These are phyloP conservation scores for Schizothorax lantsangensis DNA, from an alignment of 2,797 vertebrate species.

Conservation along the genomic window DNA sequence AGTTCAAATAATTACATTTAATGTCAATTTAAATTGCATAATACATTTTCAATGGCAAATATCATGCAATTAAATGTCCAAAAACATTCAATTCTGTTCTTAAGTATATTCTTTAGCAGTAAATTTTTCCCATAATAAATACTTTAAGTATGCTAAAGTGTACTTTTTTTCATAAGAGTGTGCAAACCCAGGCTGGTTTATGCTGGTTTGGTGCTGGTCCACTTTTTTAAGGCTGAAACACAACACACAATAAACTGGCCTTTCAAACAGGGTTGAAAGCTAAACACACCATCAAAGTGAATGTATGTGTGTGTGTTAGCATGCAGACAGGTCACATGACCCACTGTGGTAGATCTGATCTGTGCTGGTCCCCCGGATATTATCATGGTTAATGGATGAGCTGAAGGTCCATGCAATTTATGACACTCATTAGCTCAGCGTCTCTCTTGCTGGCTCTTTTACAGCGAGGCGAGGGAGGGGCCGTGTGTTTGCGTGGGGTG, in stretches of 20 bases:
- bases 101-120: neutral
- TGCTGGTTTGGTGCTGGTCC: neutral
- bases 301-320: conserved; percentile 12
- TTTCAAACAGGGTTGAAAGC: neutral
- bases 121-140: neutral
- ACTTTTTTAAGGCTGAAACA: neutral
- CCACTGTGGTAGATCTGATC: conserved; percentile 32
- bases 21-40: neutral
- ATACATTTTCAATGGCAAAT: neutral
- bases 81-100: too few relatives aligned
- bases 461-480: conserved; percentile 52
- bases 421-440: conserved; percentile 52
- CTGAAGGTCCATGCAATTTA: conserved; percentile 60
- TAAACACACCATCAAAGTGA: neutral
- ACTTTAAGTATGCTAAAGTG: neutral
- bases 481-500: conserved; percentile 66
- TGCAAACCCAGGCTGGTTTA: too few relatives aligned
- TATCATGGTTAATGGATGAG: conserved; percentile 62
- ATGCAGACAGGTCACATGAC: conserved; percentile 26
- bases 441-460: conserved; percentile 49
- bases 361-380: conserved; percentile 34
- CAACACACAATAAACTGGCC: conserved; percentile 8
- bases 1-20: neutral
- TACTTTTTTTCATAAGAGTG: neutral
- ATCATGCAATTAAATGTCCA: neutral